Conservation (phyloP, 2,797 vertebrate species). For the Cercopithecus hamlyni region DNA sequence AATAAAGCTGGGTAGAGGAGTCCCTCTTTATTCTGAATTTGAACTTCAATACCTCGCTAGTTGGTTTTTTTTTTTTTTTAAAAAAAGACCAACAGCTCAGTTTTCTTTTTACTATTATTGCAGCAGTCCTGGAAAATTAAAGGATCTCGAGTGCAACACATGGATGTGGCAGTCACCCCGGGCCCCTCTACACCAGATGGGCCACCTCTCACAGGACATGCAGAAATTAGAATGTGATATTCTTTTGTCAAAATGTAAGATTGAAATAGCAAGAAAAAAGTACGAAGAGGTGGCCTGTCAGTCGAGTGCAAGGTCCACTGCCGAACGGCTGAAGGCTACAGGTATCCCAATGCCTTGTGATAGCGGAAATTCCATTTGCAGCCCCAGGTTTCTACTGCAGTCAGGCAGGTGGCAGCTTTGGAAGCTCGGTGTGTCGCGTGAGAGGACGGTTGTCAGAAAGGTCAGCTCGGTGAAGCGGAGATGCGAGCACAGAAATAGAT, state of each 20-base stretch:
- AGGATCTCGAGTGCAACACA: not conserved
- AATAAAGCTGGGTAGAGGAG: not conserved
- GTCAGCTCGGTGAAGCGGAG: constrained; percentile 47
- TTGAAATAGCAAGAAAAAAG: not conserved
- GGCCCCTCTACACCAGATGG: not conserved
- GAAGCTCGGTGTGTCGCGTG: not conserved
- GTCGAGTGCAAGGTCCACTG: constrained; percentile 38
- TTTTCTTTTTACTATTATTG: not conserved
- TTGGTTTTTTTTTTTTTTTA: not conserved
- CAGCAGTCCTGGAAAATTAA: not conserved
- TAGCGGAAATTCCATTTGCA: not conserved
- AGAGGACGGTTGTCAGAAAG: constrained; percentile 44
- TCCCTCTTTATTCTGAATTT: not conserved
- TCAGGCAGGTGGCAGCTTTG: not conserved
- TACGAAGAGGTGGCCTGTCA: not conserved
- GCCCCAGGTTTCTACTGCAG: not conserved
- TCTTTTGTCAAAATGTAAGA: not conserved
- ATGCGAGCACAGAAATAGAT: constrained; percentile 34
- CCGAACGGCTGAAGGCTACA: not conserved
- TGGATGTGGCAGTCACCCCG: fast-evolving
- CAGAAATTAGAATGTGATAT: not conserved
- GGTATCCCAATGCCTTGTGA: not conserved
- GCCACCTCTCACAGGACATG: not conserved
- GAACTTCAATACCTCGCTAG: not conserved
- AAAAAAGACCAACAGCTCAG: not conserved